Base-by-base conservation (phyloP, 2,113 vertebrate species). In the Panthera leo region DNA sequence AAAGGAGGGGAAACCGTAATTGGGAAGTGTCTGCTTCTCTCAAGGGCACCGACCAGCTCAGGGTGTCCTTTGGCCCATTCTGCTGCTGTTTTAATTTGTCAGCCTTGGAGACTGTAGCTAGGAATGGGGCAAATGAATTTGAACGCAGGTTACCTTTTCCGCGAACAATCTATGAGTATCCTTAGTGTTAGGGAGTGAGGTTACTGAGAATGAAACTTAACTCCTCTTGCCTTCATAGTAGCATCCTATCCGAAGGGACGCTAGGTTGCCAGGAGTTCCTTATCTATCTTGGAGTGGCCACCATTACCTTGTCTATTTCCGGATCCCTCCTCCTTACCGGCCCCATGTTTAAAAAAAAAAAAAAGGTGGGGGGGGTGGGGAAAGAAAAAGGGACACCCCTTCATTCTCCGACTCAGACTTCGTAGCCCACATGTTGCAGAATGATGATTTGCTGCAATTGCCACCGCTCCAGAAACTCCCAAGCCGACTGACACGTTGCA, bases 401-500 rank as follows among this genome's bases (percentile, higher is more conserved):
- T n/a, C 42, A 23, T 15, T 4, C 39, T 55, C 89, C 45, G 76
- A 6, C 78, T 58, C 36, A 36, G 53, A 42, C 68, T 67, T 73
- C 27, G 29, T 63, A 92, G 86, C 80, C 94, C 96, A 39, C 92
- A 19, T 21, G 79, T 63, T 68, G 85, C 58, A 67, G 53, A 90
- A 61, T 9, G 36, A 39, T 61, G 79, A 25, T 68, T 51, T 73
- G 73, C 27, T 58, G 39, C 71, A 15, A 7, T 68, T 13, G 55
- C 82, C 61, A 55, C 34, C 45, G 55, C 70, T 85, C n/a, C 89
- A 36, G 95, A 42, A 89, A 95, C 96, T 96, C 90, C 68, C 61
- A 34, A 18, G 89, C 90, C 14, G 13, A 25, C 71, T 97, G 98
- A 98, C 98, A 98, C 98, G 98, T 98, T 88, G 98, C 98, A 97